A percentile compares a stretch with the other conserved stretches of the same genome.
Conservation (phyloP, 2,888 invertebrate genomes). For the Drosophila testacea region DNA sequence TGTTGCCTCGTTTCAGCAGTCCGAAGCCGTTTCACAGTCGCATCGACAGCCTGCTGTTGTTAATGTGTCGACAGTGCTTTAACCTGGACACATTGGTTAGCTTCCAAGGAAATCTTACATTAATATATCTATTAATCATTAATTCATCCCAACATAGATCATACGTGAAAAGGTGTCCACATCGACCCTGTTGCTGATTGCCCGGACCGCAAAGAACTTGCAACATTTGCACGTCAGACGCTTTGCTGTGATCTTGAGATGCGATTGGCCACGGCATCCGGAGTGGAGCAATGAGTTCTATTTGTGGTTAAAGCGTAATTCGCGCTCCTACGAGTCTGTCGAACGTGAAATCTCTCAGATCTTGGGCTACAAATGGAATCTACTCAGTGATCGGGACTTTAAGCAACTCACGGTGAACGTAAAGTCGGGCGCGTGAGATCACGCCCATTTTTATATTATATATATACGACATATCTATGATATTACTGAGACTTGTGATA, state of each 20-base stretch:
- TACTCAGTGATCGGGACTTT: conserved; percentile 89
- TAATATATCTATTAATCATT: not conserved
- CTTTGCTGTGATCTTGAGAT: conserved; percentile 90
- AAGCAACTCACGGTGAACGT: conserved; percentile 84
- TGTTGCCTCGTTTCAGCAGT: conserved; percentile 88
- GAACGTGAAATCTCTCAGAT: conserved; percentile 90
- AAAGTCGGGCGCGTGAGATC: conserved; percentile 50
- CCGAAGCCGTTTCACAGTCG: conserved; percentile 89
- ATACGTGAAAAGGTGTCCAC: conserved; percentile 92
- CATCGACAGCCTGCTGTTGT: conserved; percentile 89
- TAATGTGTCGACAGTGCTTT: conserved; percentile 89
- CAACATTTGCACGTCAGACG: conserved; percentile 88
- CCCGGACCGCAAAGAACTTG: conserved; percentile 88
- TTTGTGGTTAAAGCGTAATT: conserved; percentile 88
- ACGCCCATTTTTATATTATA: conserved; percentile 1
- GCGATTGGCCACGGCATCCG: conserved; percentile 89
- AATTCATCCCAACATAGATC: conserved; percentile 83
- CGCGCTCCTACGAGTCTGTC: conserved; percentile 88
- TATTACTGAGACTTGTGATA: conserved; percentile 61
- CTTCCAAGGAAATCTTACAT: conserved; percentile 2
- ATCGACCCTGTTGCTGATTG: conserved; percentile 90
- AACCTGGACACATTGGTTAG: conserved; percentile 89
- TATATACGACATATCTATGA: not conserved
- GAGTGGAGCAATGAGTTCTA: conserved; percentile 90
- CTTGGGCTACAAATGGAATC: conserved; percentile 89